These are phyloP conservation scores for Gymnothorax reevesii DNA, from an alignment of 2,797 vertebrate species.

Conservation along the genomic window DNA sequence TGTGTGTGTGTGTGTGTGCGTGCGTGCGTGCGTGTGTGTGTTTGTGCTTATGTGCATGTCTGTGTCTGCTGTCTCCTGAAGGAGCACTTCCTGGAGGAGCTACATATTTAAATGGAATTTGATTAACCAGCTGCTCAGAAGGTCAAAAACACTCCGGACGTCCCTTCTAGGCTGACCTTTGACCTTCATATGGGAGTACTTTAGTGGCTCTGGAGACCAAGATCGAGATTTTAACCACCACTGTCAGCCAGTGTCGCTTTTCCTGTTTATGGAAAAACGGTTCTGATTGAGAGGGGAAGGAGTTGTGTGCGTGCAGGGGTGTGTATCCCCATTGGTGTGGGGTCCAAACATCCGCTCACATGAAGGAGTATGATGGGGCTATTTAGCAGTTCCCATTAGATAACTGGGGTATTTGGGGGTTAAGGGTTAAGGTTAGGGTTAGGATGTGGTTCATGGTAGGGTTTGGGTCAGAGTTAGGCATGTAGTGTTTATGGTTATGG, in stretches of 20 bases:
- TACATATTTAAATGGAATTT: constrained; percentile 7
- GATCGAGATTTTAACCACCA: neutral
- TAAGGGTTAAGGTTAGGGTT: too few species aligned
- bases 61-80: neutral
- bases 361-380: too few species aligned
- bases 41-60: neutral
- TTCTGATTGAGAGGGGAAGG: too few species aligned
- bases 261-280: neutral
- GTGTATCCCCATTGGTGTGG: too few species aligned
- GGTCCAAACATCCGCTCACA: too few species aligned
- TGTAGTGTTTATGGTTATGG: too few species aligned
- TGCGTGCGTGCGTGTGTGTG: neutral
- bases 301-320: too few species aligned
- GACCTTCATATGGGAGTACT: constrained; percentile 29
- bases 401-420: too few species aligned
- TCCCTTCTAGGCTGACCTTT: constrained; percentile 17
- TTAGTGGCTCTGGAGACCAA: constrained; percentile 22
- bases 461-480: too few species aligned
- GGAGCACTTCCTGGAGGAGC: neutral
- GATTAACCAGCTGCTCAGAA: constrained; percentile 33
- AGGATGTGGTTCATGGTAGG: too few species aligned
- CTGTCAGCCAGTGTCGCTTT: neutral
- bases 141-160: neutral
- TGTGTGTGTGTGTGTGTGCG: constrained; percentile 2
- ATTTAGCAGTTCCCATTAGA: too few species aligned